Base-by-base conservation (phyloP, 1,140 invertebrate species). In the Diorhabda carinulata region DNA sequence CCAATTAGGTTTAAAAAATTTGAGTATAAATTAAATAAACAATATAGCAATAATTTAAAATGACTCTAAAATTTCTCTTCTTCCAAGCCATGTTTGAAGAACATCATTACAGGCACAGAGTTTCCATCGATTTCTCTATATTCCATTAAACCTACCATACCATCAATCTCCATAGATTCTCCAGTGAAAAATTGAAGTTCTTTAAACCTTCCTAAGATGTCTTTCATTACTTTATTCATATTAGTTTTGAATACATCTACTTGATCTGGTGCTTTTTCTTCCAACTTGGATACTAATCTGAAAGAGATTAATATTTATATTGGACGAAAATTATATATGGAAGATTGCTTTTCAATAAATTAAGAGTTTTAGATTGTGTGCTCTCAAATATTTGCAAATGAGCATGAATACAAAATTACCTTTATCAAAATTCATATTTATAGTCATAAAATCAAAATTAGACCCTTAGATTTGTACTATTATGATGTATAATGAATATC, bases 211-310 rank as follows among this genome's bases (percentile, higher is more conserved):
- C 89, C 84, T 57, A 98, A 83, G 74, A 98, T 90, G 72, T 97
- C 95, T 80, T 97, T 98, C 90, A 97, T 96, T 60, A 94, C 94
- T 87, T 94, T 95, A 82, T 95, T 96, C 84, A 96, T 92, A 80
- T 97, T 97, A 8, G 88, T 91, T 82, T 97, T 97, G 81, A 96
- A 95, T 25, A 91, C 83, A 8, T 94, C 91, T 69, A 96, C 91
- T 86, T 96, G 90, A 75, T 93, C 90, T 41, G 92, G 93, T 25
- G 87, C 78, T 41, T 84, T 89, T 79, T 94, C 89, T 85, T 93
- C 88, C 73, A 96, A 85, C 83, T 92, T 93, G 71, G 88, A 87
- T 71, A 94, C 88, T 77, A 96, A 85, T 82, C 91, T 93, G 79
- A 69, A 84, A 85, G 74, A 72, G 10, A 64, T 81, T 74, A 68